Evolutionary conservation across 2,888 invertebrate genomes (phyloP).

Genomic region (Amphipyra tragopoginis): DNA sequence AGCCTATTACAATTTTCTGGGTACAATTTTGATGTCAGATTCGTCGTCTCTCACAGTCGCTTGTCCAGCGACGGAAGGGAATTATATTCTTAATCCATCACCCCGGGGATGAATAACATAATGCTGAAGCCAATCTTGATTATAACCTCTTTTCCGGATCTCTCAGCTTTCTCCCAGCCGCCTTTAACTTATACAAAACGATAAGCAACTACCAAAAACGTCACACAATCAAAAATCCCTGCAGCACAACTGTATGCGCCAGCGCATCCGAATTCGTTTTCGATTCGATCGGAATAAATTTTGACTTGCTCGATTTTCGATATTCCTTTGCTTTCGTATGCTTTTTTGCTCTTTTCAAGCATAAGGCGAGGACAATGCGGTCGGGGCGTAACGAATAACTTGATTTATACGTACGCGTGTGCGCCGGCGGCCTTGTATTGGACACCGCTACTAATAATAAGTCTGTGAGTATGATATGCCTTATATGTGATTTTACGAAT

Average conservation of each 20-base stretch:
- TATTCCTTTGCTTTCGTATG: constrained; percentile 65
- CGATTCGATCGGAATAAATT: constrained; percentile 78
- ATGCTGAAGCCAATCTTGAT: no score
- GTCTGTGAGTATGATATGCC: constrained; percentile 46
- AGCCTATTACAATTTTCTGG: no score
- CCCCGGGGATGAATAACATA: no score
- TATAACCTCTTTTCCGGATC: no score
- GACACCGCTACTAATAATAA: constrained; percentile 61
- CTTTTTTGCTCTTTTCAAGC: constrained; percentile 71
- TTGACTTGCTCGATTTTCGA: constrained; percentile 82
- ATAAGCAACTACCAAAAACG: constrained; percentile 46
- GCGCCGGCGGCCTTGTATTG: constrained; percentile 69
- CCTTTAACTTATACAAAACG: constrained; percentile 20
- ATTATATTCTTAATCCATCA: no score
- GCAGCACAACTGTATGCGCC: constrained; percentile 42
- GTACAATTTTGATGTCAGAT: no score
- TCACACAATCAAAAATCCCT: constrained; percentile 52
- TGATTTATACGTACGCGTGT: constrained; percentile 83
- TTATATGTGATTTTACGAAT: constrained; percentile 53
- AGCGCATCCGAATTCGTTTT: constrained; percentile 70
- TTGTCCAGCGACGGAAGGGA: no score
- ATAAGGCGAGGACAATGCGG: constrained; percentile 82
- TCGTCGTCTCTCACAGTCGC: no score
- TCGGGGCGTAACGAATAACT: constrained; percentile 85
- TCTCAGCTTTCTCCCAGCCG: not conserved